Base-by-base conservation (phyloP, 2,113 vertebrate genomes). In the Thunnus maccoyii region DNA sequence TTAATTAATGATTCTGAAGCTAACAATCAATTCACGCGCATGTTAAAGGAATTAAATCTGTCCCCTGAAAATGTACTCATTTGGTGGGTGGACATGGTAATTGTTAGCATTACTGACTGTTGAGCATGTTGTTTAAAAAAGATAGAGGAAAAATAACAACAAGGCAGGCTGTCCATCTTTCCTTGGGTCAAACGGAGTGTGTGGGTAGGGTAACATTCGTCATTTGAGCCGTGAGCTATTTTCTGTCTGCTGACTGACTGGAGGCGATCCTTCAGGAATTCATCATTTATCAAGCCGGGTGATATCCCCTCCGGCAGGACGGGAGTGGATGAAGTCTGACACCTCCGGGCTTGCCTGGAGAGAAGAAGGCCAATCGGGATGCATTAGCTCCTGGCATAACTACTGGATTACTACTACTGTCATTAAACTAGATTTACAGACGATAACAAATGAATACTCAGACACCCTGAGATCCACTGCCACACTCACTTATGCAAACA, bases 41-140 rank as follows among this genome's bases (percentile, higher is more conserved):
- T 93, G 94, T 93, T 95, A 92, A 86, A 94, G 91, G 88, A 93
- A 93, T 92, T 88, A 91, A 94, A 93, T 85, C 81, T 72, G 86
- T 89, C 82, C 63, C 69, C 78, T 89, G 86, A 91, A 93, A 94
- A 93, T 88, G 88, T 89, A 92, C 80, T 79, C 78, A 85, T 85
- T 84, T 65, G 91, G 89, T 89, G 64, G 84, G 88, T 56, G 86
- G 91, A 82, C 88, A 25, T 81, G 67, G 22, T 89, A 92, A 92
- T 92, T 91, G 79, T 92, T 91, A 79, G 90, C 86, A 56, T 91
- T 94, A 94, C 92, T 94, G 90, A 78, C 92, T 94, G 74, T 72
- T 22, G n/a, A 67, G 61, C 72, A 66, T 74, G 82, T 71, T 81
- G n/a, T 88, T 92, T 86, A 91, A 82, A 87, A 90, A 83, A 86